Base-by-base conservation (phyloP, 2,888 invertebrate genomes). In the Metopia argyrocephala region DNA sequence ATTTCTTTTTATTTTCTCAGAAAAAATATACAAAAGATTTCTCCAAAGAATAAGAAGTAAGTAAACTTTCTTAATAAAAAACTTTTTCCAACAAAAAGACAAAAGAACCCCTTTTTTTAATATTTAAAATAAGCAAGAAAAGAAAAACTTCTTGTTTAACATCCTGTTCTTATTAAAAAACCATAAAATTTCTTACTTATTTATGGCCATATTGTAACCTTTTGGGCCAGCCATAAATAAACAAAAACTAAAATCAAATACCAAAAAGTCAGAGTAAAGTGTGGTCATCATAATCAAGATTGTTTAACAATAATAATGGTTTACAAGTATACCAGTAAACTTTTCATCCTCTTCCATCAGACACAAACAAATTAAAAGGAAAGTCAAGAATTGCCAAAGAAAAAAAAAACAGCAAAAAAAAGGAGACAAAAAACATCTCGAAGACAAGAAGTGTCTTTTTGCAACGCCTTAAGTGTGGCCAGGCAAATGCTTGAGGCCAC, bases 381-480 rank as follows among this genome's bases (percentile, higher is more conserved):
- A 46, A 73, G 25, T 73, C 56, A 78, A 71, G 75, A 82, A 70
- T 66, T 82, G 56, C 48, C 23, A 64, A 31, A 70, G 65, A 74
- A 78, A 70, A 81, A 56, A 12, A 12, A 21, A 9, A 54, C 15
- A 66, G 7, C 52, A n/a, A 27, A 20, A 9, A 18, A 66, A 50
- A 28, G 6, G 27, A 7, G 20, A 18, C 5, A 15, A 65, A 45
- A 25, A 15, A n/a, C 3, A 52, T 25, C 45, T n/a, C 75, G 61
- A 75, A 79, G 81, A 81, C 81, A 84, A 84, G n/a, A n/a, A n/a
- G 84, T 85, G 84, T 85, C 84, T 82, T 79, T 79, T 81, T 65
- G 75, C 78, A 82, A 84, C 84, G 84, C 84, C 84, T 84, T 80
- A 78, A 83, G 84, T 78, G 84, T 84, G 83, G 82, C 78, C 70